Conservation (phyloP, 2,113 vertebrate genomes). For the Pedetes capensis region DNA sequence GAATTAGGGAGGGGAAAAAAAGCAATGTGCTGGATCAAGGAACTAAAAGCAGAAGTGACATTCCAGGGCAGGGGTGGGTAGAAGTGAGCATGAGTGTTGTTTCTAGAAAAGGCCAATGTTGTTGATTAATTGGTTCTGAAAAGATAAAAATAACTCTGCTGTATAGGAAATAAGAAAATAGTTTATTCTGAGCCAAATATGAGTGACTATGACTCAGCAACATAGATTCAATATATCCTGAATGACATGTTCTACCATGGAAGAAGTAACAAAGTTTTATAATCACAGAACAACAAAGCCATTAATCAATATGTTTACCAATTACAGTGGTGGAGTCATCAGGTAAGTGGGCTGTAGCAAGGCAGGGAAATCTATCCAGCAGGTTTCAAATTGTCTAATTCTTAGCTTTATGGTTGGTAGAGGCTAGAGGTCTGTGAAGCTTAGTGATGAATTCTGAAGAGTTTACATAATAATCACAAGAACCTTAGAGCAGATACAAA, state of each 20-base stretch:
- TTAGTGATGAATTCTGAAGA: neutral
- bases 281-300: neutral
- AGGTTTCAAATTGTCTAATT: neutral
- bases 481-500: neutral
- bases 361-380: neutral
- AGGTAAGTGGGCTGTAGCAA: neutral
- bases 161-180: neutral
- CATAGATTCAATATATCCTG: neutral
- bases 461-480: neutral
- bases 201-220: neutral
- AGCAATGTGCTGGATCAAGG: neutral
- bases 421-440: neutral
- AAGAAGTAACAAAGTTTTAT: neutral
- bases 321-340: neutral
- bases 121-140: neutral
- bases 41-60: slow-evolving; percentile 41
- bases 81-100: neutral
- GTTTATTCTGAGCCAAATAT: neutral
- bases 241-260: neutral
- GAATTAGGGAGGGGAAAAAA: slow-evolving; percentile 5
- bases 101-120: neutral
- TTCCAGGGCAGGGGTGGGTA: neutral
- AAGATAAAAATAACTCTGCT: no score
- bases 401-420: neutral
- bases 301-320: neutral